Evolutionary conservation across 2,113 vertebrate genomes (phyloP).

Genomic region (Heliornis fulica): DNA sequence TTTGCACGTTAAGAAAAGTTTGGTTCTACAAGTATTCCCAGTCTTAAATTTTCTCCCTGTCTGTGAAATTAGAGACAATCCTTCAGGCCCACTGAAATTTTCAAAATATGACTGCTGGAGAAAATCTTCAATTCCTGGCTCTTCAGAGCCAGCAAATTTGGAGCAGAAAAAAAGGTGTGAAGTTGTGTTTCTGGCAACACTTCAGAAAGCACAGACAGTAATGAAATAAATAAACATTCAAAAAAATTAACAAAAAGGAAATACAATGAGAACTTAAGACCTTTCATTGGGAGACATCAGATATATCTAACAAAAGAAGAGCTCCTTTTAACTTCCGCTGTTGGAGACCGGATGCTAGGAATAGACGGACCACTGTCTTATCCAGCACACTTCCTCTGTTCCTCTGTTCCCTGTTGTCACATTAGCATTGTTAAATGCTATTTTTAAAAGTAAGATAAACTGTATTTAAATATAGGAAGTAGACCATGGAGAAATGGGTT

Average conservation of each 20-base stretch:
- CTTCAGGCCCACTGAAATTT: not conserved
- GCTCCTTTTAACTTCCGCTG: not conserved
- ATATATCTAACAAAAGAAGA: not conserved
- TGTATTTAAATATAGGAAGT: not conserved
- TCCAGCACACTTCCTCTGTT: not conserved
- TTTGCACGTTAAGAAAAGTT: not conserved
- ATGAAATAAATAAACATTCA: not conserved
- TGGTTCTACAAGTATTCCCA: not conserved
- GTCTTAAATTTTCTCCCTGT: not conserved
- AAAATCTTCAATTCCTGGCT: not conserved
- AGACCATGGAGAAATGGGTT: not conserved
- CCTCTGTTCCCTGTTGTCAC: not conserved
- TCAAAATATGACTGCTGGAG: not conserved
- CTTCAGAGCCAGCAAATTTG: not conserved
- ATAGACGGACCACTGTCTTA: not conserved
- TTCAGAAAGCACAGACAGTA: not conserved
- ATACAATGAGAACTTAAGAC: not conserved
- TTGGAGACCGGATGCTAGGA: not conserved
- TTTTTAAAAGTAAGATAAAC: constrained; percentile 19
- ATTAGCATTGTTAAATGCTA: not conserved
- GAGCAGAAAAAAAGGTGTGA: not conserved
- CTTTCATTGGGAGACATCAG: not conserved
- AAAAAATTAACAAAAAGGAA: not conserved
- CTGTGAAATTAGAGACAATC: not conserved
- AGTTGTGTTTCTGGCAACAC: not conserved